These are phyloP conservation scores for Eptatretus atami DNA, from an alignment of 2,797 vertebrate species.

Conservation along the genomic window DNA sequence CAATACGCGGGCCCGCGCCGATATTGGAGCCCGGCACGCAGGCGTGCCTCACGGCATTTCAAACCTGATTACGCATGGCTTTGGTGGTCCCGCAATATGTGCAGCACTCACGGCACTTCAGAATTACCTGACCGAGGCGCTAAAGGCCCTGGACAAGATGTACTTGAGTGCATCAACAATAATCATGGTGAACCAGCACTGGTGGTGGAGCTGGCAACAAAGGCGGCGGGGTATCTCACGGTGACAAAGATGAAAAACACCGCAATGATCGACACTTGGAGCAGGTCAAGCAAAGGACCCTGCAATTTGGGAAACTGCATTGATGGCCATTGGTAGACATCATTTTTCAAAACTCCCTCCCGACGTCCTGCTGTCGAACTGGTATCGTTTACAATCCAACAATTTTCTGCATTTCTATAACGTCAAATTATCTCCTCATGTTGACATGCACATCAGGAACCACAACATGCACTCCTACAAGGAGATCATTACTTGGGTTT, in stretches of 20 bases:
- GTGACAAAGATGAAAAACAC: conserved; percentile 95
- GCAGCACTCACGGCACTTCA: conserved; percentile 87
- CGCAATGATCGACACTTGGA: conserved; percentile 23
- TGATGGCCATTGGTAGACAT: too few species aligned
- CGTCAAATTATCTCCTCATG: too few species aligned
- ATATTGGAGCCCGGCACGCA: conserved; percentile 80
- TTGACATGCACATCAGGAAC: too few species aligned
- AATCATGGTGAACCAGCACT: conserved; percentile 35
- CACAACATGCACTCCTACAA: too few species aligned
- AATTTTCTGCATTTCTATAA: too few species aligned
- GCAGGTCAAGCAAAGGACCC: too few species aligned
- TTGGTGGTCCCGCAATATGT: conserved; percentile 80
- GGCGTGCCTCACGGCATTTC: conserved; percentile 77
- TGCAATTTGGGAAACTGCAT: too few species aligned
- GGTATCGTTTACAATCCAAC: too few species aligned
- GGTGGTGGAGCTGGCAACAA: conserved; percentile 22
- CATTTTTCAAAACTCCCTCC: too few species aligned
- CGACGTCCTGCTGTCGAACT: too few species aligned
- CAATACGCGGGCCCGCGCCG: conserved; percentile 51
- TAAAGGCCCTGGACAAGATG: conserved; percentile 80
- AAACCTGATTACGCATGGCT: conserved; percentile 90
- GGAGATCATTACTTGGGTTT: too few species aligned
- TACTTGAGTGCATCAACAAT: conserved; percentile 58
- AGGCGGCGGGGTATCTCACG: not conserved
- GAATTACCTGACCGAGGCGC: conserved; percentile 91